Base-by-base conservation (phyloP, 2,113 vertebrate genomes). In the Terrapene triunguis region DNA sequence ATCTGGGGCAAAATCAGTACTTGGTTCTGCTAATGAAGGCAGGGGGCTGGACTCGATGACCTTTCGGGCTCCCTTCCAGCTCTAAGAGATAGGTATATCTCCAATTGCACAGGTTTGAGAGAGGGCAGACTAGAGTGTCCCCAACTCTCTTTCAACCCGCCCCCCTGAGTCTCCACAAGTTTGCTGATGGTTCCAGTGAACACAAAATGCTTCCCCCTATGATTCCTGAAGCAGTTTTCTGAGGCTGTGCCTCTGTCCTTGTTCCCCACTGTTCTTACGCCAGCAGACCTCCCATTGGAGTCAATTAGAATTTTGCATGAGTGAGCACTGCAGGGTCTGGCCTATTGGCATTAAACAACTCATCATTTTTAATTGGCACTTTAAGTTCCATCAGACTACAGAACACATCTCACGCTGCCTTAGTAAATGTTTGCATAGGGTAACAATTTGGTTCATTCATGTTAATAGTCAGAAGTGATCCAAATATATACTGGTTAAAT, bases 361-460 rank as follows among this genome's bases (percentile, higher is more conserved):
- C 96, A 97, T 98, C 97, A 97, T 97, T 98, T 98, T 97, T 98
- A 98, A 98, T 97, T 98, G 97, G 87, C 88, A 97, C 96, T 98
- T 97, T 96, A 98, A 97, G 96, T 97, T 97, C 94, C 84, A 79
- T 96, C 96, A 97, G 95, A 96, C 90, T 72, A 53, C 80, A 84
- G 92, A 84, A 62, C 87, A 38, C 32, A 97, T 74, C 93, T 96
- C 91, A 94, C 79, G 92, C 14, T 89, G 96, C 92, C 88, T 97
- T 90, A 90, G 89, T 95, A 97, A 97, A 97, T 93, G 92, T 96
- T 98, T 98, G 95, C 96, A 96, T 87, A 96, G 89, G 55, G 95
- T 97, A 97, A 97, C 93, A 97, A 81, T 97, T 97, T 97, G 87
- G 85, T 92, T 93, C 90, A 72, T 48, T 94, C 90, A 69, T 51